Evolutionary conservation across 2,888 invertebrate species (phyloP).

Genomic region (Sphaeridia pumilis): DNA sequence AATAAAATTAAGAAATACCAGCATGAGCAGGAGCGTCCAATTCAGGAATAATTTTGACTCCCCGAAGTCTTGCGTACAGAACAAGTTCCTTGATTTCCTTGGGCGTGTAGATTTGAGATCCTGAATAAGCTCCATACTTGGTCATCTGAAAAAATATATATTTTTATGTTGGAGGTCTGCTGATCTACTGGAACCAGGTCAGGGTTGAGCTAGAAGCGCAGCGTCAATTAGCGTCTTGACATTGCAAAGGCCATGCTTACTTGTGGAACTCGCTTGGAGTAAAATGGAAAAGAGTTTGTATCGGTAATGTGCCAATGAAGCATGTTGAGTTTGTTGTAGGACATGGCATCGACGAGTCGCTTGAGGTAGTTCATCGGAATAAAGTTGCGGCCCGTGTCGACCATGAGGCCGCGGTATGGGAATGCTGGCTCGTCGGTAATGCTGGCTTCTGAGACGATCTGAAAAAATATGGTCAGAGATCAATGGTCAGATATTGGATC

Average conservation of each 20-base stretch:
- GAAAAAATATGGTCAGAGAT: no score
- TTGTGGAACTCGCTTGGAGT: constrained; percentile 40
- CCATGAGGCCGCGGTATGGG: constrained; percentile 45
- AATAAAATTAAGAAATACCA: no score
- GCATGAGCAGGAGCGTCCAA: constrained; percentile 38
- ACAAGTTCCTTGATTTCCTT: constrained; percentile 47
- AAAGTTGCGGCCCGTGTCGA: constrained; percentile 45
- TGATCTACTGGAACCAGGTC: no score
- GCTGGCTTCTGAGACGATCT: constrained; percentile 49
- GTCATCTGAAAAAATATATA: no score
- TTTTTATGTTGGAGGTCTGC: no score
- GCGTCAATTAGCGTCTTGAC: no score
- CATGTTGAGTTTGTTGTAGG: constrained; percentile 58
- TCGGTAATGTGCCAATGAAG: constrained; percentile 44
- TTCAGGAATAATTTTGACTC: constrained; percentile 38
- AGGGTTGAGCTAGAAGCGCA: no score
- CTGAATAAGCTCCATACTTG: constrained; percentile 48
- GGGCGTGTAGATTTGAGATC: constrained; percentile 53
- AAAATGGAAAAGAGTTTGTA: constrained; percentile 46
- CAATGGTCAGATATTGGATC: no score
- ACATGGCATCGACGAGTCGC: constrained; percentile 71
- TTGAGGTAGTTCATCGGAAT: constrained; percentile 53
- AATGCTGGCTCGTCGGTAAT: constrained; percentile 53
- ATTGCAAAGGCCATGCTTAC: no score
- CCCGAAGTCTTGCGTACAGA: constrained; percentile 43